These are phyloP conservation scores for Siphamia tubifer DNA, from an alignment of 2,113 vertebrate species.

Conservation along the genomic window DNA sequence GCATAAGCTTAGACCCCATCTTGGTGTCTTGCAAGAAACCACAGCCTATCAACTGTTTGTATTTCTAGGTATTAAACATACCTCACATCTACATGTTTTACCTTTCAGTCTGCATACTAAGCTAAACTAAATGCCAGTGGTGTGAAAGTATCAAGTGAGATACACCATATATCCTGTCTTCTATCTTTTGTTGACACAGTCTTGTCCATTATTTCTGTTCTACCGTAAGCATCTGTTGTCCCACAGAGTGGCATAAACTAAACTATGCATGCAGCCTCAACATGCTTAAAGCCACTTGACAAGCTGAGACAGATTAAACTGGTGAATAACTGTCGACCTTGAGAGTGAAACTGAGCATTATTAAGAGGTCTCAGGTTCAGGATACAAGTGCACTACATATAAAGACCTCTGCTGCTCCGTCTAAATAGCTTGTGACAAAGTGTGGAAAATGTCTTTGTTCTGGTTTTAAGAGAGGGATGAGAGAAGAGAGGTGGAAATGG, in stretches of 20 bases:
- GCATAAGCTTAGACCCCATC: no score
- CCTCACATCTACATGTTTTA: no score
- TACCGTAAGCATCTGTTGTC: constrained; percentile 15
- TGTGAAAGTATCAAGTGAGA: no score
- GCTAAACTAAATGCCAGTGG: not conserved
- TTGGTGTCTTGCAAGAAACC: no score
- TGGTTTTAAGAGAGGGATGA: constrained; percentile 46
- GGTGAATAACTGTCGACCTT: constrained; percentile 29
- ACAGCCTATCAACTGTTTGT: no score
- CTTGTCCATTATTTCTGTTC: no score
- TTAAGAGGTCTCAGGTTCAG: constrained; percentile 21
- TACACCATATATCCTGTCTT: no score
- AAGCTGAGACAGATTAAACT: constrained; percentile 42
- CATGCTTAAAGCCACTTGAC: constrained; percentile 5
- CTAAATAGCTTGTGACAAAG: constrained; percentile 68
- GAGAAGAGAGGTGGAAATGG: constrained; percentile 59
- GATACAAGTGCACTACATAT: constrained; percentile 51
- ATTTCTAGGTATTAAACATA: no score
- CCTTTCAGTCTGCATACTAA: not conserved
- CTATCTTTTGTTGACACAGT: no score
- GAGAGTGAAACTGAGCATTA: constrained; percentile 18
- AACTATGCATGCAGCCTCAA: not conserved
- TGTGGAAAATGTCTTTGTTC: constrained; percentile 70
- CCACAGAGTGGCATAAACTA: not conserved
- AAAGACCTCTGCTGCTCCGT: constrained; percentile 57